These are phyloP conservation scores for Sciaenops ocellatus DNA, from an alignment of 2,797 vertebrate species.

Conservation along the genomic window DNA sequence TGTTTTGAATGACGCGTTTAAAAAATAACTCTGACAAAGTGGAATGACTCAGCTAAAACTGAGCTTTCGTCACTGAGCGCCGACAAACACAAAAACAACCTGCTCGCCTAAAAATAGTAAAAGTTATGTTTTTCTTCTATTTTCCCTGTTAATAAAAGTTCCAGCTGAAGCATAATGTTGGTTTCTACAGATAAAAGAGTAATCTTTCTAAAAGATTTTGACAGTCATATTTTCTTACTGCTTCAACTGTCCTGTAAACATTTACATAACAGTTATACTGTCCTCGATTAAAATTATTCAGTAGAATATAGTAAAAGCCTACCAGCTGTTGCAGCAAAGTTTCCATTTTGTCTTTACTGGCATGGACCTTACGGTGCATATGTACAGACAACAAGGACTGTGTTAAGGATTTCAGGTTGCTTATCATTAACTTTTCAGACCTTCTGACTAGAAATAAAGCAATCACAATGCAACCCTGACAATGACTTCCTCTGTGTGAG, in stretches of 20 bases:
- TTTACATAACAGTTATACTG: background rate
- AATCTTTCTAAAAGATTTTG: background rate
- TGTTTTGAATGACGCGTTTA: background rate
- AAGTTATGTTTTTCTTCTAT: background rate
- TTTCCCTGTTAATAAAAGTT: background rate
- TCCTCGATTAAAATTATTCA: background rate
- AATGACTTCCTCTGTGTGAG: background rate
- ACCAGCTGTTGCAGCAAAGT: conserved; percentile 79
- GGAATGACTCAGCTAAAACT: conserved; percentile 63
- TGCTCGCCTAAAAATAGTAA: background rate
- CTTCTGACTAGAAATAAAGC: conserved; percentile 24
- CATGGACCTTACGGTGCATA: background rate
- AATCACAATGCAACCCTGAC: background rate
- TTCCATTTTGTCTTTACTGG: conserved; percentile 69
- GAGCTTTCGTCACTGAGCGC: conserved; percentile 6
- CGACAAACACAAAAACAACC: conserved; percentile 1
- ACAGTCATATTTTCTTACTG: background rate
- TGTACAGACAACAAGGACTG: conserved; percentile 12
- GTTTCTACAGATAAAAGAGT: background rate
- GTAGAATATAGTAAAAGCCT: conserved; percentile 45
- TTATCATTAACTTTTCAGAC: conserved; percentile 81
- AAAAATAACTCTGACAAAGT: background rate
- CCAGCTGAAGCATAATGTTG: background rate
- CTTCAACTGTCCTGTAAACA: background rate
- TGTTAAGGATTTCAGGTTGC: conserved; percentile 41